Base-by-base conservation (phyloP, 2,113 vertebrate genomes). In the Lasiurus borealis region DNA sequence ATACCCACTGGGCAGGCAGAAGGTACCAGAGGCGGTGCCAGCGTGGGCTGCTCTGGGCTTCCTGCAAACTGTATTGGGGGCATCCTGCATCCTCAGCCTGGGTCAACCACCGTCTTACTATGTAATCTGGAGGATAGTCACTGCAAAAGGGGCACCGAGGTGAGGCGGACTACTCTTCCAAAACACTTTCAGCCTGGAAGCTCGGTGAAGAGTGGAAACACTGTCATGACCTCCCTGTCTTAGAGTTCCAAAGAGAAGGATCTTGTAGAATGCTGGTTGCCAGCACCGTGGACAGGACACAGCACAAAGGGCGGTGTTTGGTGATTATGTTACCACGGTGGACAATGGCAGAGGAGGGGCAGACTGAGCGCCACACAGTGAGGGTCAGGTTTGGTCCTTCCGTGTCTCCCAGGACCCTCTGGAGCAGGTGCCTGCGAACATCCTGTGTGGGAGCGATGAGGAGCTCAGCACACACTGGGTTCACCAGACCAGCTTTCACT, bases 261-360 rank as follows among this genome's bases (percentile, higher is more conserved):
- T 73, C 87, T 83, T 50, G 21, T 36, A 89, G 46, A 50, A 3
- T 9, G 48, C 76, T 85, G 36, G 73, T 16, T 16, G 31, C 85
- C 57, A 83, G 82, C 82, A 88, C 84, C 93, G 93, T 92, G 86
- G 86, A 72, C 64, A 93, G 80, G 91, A 84, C 52, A 66, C 62
- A 54, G 40, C 66, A 25, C 29, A 48, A 18, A 18, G 44, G 34
- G 40, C 44, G n/a, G 36, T 52, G 31, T 50, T 57, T 18, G 2
- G 3, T 68, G 62, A 73, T 68, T 54, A 34, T 1, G 36, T 82
- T 90, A 73, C 50, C 73, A 82, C 85, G 44, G 34, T 80, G 52
- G 54, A 10, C 71, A 68, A 31, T 50, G 71, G 29, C 83, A 96
- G 57, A 27, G 13, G n/a, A 94, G 21, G 78, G 27, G 52, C 78